phyloP scores from a whole-genome alignment of 2,797 vertebrate genomes.

The Champsocephalus esox region DNA sequence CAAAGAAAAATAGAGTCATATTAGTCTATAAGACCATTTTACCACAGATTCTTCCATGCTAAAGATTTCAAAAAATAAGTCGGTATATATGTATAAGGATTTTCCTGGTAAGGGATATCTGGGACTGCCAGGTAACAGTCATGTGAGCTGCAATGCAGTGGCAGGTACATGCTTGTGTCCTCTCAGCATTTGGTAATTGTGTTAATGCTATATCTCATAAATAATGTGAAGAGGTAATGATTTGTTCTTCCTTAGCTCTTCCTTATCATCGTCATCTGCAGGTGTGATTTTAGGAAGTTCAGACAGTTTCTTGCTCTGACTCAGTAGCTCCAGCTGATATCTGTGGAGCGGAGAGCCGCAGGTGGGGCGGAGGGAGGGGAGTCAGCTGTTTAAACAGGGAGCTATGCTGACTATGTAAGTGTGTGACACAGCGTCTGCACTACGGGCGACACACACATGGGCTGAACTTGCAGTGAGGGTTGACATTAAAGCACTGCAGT shows the following conservation, averaged over 20 bases:
- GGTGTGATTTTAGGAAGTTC: constrained; percentile 40
- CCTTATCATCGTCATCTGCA: background rate
- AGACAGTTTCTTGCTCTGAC: constrained; percentile 49
- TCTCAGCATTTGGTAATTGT: background rate
- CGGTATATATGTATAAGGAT: too few relatives aligned
- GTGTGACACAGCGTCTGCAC: constrained; percentile 74
- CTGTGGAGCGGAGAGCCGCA: constrained; percentile 18
- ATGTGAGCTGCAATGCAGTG: background rate
- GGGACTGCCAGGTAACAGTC: too few relatives aligned
- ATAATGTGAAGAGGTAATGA: background rate
- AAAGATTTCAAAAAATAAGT: background rate
- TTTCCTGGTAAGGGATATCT: too few relatives aligned
- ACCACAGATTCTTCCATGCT: background rate
- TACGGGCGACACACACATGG: constrained; percentile 47
- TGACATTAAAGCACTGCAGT: constrained; percentile 32
- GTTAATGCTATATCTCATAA: constrained; percentile 1
- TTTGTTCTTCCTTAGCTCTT: constrained; percentile 6
- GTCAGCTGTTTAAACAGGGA: constrained; percentile 62
- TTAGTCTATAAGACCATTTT: background rate
- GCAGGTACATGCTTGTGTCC: background rate
- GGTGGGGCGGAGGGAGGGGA: constrained; percentile 25
- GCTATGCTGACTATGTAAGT: constrained; percentile 68
- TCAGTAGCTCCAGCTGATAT: constrained; percentile 58
- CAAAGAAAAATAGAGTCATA: too few relatives aligned
- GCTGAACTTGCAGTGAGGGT: constrained; percentile 28